These are phyloP conservation scores for Agrochola lychnidis DNA, from an alignment of 2,888 invertebrate species.

Conservation along the genomic window DNA sequence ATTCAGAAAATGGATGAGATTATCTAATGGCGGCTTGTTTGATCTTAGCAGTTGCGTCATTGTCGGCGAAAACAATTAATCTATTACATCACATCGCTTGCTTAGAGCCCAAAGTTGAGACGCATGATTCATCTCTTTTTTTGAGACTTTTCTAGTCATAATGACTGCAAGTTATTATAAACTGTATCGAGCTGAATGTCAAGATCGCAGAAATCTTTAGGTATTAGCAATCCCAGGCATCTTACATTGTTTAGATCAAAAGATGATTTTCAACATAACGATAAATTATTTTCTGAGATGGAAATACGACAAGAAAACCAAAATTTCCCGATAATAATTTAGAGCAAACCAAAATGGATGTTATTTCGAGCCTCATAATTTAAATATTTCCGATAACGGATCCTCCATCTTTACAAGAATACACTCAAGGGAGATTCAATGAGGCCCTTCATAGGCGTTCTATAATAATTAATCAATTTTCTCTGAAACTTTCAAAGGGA, in stretches of 20 bases:
- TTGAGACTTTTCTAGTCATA: background rate
- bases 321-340: background rate
- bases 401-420: slow-evolving; percentile 12
- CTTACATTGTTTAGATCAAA: background rate
- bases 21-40: slow-evolving; percentile 47
- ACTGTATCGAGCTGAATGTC: background rate
- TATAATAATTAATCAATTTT: slow-evolving; percentile 48
- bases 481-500: slow-evolving; percentile 24
- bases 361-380: slow-evolving; percentile 16
- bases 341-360: background rate
- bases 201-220: too few relatives aligned
- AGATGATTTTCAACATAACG: background rate
- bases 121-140: slow-evolving; percentile 24
- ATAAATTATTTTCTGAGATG: background rate
- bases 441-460: slow-evolving; percentile 22
- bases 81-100: slow-evolving; percentile 2
- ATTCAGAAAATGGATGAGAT: slow-evolving; percentile 44
- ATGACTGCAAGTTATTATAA: background rate
- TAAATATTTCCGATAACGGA: slow-evolving; percentile 13
- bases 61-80: slow-evolving; percentile 41
- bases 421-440: slow-evolving; percentile 5
- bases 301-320: background rate
- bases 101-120: background rate
- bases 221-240: too few relatives aligned
- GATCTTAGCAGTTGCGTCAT: slow-evolving; percentile 48